Conservation (phyloP, 2,113 vertebrate genomes). For the Engystomops pustulosus region DNA sequence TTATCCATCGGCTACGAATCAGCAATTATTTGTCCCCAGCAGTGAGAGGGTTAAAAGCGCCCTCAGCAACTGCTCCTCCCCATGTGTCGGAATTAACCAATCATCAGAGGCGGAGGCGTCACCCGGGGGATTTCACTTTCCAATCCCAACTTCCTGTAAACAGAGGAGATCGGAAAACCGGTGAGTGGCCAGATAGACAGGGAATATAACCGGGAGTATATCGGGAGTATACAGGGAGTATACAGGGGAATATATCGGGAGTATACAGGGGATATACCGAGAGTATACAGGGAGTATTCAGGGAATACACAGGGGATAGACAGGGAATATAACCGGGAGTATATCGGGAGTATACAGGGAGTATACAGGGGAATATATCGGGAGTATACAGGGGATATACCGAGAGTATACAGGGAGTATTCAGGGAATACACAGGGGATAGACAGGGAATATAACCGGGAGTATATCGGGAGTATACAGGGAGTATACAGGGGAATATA, state of each 20-base stretch:
- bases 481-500: neutral
- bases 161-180: neutral
- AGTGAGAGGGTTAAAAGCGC: too few species aligned
- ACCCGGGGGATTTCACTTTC: conserved; percentile 2
- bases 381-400: neutral
- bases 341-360: fast-evolving
- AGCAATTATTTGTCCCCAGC: too few species aligned
- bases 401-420: neutral
- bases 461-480: neutral
- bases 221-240: neutral
- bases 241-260: neutral
- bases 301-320: neutral
- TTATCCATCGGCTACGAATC: too few species aligned
- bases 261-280: neutral
- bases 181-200: neutral
- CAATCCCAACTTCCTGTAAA: neutral
- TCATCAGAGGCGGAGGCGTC: neutral
- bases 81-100: neutral
- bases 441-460: neutral
- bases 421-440: neutral
- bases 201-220: neutral
- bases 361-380: neutral
- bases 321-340: neutral
- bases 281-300: neutral
- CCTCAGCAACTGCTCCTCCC: neutral